Percentiles rank a stretch among this genome's conserved stretches.
phyloP scores from a whole-genome alignment of 37 sponge, comb jelly and placozoan genomes.

The Corticium candelabrum region DNA sequence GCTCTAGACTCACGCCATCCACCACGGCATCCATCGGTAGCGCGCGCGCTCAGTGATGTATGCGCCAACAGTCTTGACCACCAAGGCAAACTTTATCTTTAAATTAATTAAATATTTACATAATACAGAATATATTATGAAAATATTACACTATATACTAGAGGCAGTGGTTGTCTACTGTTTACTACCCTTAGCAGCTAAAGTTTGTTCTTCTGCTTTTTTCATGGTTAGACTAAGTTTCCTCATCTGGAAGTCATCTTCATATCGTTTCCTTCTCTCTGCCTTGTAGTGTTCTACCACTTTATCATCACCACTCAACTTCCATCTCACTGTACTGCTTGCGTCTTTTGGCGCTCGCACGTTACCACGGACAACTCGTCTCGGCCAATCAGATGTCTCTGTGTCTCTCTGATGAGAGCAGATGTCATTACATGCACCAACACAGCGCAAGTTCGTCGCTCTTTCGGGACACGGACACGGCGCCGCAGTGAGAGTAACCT shows the following conservation, averaged over 20 bases:
- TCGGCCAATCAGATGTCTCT: background rate
- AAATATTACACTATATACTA: too few species aligned
- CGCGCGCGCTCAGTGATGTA: too few species aligned
- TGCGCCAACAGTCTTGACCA: background rate
- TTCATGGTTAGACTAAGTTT: background rate
- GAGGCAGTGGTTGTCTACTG: too few species aligned
- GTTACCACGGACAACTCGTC: too few species aligned
- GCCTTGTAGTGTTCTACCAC: background rate
- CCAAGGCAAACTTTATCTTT: background rate
- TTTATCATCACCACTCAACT: background rate
- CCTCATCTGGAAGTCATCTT: background rate
- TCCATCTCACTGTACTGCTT: background rate
- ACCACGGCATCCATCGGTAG: too few species aligned
- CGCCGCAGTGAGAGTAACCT: background rate
- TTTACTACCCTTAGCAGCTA: too few species aligned
- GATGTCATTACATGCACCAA: too few species aligned
- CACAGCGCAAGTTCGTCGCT: too few species aligned
- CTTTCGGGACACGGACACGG: too few species aligned
- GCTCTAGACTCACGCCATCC: too few species aligned
- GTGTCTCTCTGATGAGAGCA: too few species aligned
- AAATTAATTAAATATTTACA: background rate
- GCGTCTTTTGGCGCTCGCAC: background rate
- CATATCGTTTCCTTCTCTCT: background rate
- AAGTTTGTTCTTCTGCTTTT: background rate
- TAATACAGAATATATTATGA: background rate